A percentile compares a stretch with the other conserved stretches of the same genome.
Conservation (phyloP, 2,113 vertebrate genomes). For the Nibea albiflora region DNA sequence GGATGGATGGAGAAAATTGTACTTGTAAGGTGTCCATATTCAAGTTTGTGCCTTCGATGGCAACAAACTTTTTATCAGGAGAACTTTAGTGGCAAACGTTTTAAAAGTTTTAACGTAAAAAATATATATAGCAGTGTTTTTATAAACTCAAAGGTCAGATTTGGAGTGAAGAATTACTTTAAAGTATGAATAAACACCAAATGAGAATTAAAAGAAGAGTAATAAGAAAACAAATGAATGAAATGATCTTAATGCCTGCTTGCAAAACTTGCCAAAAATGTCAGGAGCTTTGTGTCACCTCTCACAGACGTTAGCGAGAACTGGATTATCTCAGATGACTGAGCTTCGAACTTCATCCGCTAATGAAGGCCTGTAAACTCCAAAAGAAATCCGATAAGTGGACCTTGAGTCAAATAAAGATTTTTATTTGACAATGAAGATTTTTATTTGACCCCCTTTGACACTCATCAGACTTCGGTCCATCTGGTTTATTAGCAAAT, state of each 20-base stretch:
- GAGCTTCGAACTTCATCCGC: background rate
- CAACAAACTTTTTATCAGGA: background rate
- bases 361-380: background rate
- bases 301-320: accelerated
- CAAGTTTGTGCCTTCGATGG: background rate
- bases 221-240: background rate
- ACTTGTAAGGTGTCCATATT: background rate
- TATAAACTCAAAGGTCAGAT: background rate
- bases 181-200: background rate
- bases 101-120: background rate
- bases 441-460: background rate
- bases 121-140: no score
- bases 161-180: background rate
- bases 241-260: background rate
- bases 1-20: background rate
- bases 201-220: background rate
- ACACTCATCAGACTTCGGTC: background rate
- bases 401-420: no score
- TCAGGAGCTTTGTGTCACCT: background rate
- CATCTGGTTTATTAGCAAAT: background rate
- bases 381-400: no score
- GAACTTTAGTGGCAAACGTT: background rate
- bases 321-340: background rate
- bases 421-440: background rate
- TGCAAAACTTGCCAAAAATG: background rate